These are phyloP conservation scores for Oceanites oceanicus DNA, from an alignment of 2,113 vertebrate species.

Conservation along the genomic window DNA sequence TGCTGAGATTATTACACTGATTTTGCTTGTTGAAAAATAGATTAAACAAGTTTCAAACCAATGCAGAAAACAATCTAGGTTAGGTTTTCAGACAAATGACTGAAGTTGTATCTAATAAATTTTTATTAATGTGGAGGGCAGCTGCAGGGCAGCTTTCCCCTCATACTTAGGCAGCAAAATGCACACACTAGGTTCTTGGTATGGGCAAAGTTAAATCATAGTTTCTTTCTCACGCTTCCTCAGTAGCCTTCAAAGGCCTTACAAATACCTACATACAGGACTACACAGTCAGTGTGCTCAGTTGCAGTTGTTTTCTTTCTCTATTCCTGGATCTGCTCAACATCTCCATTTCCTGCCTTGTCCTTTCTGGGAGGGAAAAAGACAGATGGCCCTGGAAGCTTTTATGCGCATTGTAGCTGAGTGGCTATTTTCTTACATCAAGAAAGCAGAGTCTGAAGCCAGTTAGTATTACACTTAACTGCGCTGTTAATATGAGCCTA, in stretches of 20 bases:
- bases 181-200: neutral
- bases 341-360: neutral
- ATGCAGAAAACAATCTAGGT: slow-evolving; percentile 4
- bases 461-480: neutral
- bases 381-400: neutral
- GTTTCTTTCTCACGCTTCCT: neutral
- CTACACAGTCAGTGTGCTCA: neutral
- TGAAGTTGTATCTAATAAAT: neutral
- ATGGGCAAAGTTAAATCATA: neutral
- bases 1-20: neutral
- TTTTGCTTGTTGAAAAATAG: slow-evolving; percentile 16
- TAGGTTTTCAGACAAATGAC: slow-evolving; percentile 6
- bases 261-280: neutral
- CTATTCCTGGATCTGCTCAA: neutral
- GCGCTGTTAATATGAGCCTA: neutral
- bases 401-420: neutral
- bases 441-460: neutral
- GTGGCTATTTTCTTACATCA: neutral
- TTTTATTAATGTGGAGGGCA: neutral
- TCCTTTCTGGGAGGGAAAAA: neutral
- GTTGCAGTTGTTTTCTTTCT: neutral
- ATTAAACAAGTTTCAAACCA: slow-evolving; percentile 7
- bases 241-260: neutral
- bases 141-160: neutral
- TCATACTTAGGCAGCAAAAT: neutral